Base-by-base conservation (phyloP, 2,888 invertebrate species). In the Cryptus viduatorius region DNA sequence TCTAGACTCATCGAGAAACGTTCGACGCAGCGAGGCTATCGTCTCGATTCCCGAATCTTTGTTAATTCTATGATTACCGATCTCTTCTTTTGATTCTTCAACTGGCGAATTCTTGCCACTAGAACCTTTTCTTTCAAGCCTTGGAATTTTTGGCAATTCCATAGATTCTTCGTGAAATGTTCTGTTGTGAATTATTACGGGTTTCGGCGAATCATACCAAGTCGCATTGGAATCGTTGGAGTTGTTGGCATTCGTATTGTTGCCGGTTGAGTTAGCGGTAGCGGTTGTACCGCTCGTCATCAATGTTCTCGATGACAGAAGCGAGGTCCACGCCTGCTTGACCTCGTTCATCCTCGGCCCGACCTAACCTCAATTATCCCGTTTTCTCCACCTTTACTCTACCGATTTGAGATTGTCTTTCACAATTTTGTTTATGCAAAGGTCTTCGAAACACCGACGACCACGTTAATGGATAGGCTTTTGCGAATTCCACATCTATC, bases 121-220 rank as follows among this genome's bases (percentile, higher is more conserved):
- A 7, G 53, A 50, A 42, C 59, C 77, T n/a, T 53, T 56, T 3
- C 16, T 46, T 4, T 61, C 73, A 29, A 42, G 1, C 16, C 46
- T 14, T 0, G n/a, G 4, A 61, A 8, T 19, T 72, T 16, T 53
- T 44, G 5, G 19, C 16, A 10, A 46, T 42, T 10, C 46, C 67
- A 8, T n/a, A 72, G 79, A 31, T 31, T 79, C 79, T 7, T 85
- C 79, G 67, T 56, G 16, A 46, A 85, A 85, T 3, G 48, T 61
- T 48, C 82, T 72, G n/a, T 50, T 89, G 84, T 92, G 92, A 24
- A 92, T 87, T 85, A 92, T 92, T 37, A 90, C 88, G 7, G 92
- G 92, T 24, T 88, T 87, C 19, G 91, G 92, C 10, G 84, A 87
- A 82, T 93, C 92, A 90, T 92, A 92, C 92, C 93, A 92, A 19